Evolutionary conservation across 2,797 vertebrate genomes (phyloP), one percentile per base, ranked within the genome.

Genomic region (Melanotaenia nigrans): DNA sequence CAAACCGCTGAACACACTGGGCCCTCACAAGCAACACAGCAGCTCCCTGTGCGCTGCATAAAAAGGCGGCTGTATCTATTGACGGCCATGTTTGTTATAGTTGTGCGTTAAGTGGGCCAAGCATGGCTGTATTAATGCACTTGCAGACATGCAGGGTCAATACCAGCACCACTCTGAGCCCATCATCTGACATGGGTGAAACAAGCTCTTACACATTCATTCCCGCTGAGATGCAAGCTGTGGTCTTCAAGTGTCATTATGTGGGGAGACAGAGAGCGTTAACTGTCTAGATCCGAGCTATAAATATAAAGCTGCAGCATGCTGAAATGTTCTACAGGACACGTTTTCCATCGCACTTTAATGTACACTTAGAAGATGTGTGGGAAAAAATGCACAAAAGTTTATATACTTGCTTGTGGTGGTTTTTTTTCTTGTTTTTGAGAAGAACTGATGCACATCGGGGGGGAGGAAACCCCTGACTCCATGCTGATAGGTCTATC

Each of bases 31-130:
- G 61, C 73, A 56, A 5, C 59, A 88, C 82, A 85, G 77, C 47
- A 0, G 45, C 73, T 69, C 73, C 38, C 79, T 82, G 57, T 76
- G 54, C 22, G 61, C 54, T 22, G 71, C 61, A 65, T 71, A 84
- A 73, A 65, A 78, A 80, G 69, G 61, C 16, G 25, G 77, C 74
- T 85, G 81, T 78, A 65, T 87, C 73, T 74, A 81, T 68, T 69
- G 85, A 87, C 49, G 78, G 56, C 55, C 2, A 4, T 86, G 89
- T 91, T 90, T 88, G 87, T 84, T 87, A 81, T 80, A 77, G 76
- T 77, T 65, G 55, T 65, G 73, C 74, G 73, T 88, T 89, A 87
- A 89, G 79, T 78, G 82, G 84, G 78, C 77, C 63, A 18, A 77
- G 64, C 62, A 49, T 30, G 58, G 85, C 75, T 5, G 6, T 61